Base-by-base conservation (phyloP, 2,888 invertebrate genomes). In the Athrips mouffetella region DNA sequence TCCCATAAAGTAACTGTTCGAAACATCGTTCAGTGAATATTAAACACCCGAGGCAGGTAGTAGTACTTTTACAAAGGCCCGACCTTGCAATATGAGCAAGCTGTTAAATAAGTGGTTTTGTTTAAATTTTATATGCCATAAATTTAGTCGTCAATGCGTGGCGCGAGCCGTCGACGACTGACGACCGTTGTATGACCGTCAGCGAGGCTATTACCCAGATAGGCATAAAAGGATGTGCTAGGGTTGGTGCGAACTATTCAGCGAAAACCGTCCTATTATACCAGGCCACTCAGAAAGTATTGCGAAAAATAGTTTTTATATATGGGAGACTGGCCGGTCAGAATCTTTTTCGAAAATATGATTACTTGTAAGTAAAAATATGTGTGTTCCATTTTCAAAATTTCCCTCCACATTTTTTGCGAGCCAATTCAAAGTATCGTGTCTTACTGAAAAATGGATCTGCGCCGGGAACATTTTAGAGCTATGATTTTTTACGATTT, bases 91-190 rank as follows among this genome's bases (percentile, higher is more conserved):
- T 59, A 49, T 59, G 27, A 27, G 27, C 27, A 37, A 57, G 62
- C 58, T 60, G 63, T 50, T 48, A 48, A 67, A 62, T 60, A 51
- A 57, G 50, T 59, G 56, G 58, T 55, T 57, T 58, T 62, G 63
- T 65, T 67, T 62, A 63, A 66, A 65, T 53, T 66, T 70, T 73
- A 73, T 77, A 72, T 67, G 69, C 68, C 69, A 73, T 79, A 75
- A 76, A 78, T 73, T n/a, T 67, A 68, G 64, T 67, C 67, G 69
- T 78, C 67, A 73, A 73, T 70, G 57, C 51, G 56, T 54, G 57
- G 61, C 63, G 62, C 56, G 49, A 51, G 13, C 29, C 37, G 30
- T 18, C 29, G 53, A 49, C 55, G 63, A 60, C 62, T 15, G 52
- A 50, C 55, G 64, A 60, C 63, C 63, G 62, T 65, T 66, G 70